Base-by-base conservation (phyloP, 2,888 invertebrate species). In the Ichneumoninae sp. region DNA sequence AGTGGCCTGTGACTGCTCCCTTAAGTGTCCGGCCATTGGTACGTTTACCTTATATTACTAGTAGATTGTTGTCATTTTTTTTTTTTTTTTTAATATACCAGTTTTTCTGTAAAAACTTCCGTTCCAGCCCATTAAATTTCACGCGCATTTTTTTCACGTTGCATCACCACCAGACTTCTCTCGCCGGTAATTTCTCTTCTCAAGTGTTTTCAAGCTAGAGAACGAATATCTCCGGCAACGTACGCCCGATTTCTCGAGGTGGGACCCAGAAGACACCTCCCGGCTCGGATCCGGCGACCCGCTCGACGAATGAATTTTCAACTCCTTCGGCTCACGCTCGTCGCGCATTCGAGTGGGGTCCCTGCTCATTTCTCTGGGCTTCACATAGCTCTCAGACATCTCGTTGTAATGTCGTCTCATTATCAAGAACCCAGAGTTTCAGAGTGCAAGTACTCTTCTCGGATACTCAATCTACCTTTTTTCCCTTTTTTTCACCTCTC, bases 361-460 rank as follows among this genome's bases (percentile, higher is more conserved):
- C 13, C 60, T 30, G 33, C 77, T 66, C 66, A 54, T 84, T 74
- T 79, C 65, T 68, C 73, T 36, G 47, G 16, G 19, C 33, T 40
- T 33, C 74, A 44, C 30, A 54, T 50, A 19, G 13, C 76, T 63
- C 76, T 75, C 50, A 76, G 65, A 66, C 74, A 71, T 80, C 77
- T 74, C 76, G 50, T 71, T 52, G 83, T 86, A 87, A 88, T 87
- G 83, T 86, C 87, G 77, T 86, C 86, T 88, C 88, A 89, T 89
- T 89, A 89, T 87, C 87, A 85, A 86, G 83, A 85, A 81, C 69
- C 30, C 50, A 54, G 63, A 30, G 63, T 63, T 63, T 50, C 65
- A 52, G 10, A 57, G 69, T 60, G 60, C 71, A 73, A 57, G 47
- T 76, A 36, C 54, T 54, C 75, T 75, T 80, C 80, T 81, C 83